phyloP scores from a whole-genome alignment of 2,797 vertebrate genomes.

The Trichosurus vulpecula region DNA sequence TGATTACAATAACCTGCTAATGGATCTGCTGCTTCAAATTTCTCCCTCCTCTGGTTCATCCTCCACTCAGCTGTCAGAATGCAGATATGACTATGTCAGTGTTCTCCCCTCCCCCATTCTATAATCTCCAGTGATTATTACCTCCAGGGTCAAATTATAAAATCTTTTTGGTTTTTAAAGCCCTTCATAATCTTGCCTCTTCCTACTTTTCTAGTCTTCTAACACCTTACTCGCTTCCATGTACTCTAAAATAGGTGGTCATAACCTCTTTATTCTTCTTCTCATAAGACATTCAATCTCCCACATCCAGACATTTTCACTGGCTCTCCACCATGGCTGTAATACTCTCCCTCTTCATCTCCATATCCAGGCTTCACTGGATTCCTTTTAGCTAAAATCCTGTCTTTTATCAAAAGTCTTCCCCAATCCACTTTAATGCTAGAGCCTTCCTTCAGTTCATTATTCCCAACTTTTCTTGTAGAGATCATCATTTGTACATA shows the following conservation, averaged over 20 bases:
- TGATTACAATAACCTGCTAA: neutral
- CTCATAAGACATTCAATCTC: neutral
- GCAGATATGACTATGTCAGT: neutral
- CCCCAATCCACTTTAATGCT: too few relatives aligned
- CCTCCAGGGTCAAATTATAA: neutral
- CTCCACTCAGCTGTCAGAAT: neutral
- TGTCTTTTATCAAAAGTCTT: too few relatives aligned
- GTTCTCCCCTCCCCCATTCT: neutral
- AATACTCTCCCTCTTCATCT: too few relatives aligned
- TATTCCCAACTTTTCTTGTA: too few relatives aligned
- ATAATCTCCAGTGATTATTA: neutral
- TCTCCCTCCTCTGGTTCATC: neutral
- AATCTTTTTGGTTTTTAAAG: neutral
- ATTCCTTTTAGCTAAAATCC: too few relatives aligned
- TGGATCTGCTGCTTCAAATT: neutral
- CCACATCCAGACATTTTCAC: too few relatives aligned
- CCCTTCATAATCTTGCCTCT: neutral
- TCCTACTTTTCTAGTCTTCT: neutral
- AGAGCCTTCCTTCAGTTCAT: too few relatives aligned
- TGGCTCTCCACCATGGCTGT: too few relatives aligned
- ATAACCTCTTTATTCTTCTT: too few relatives aligned
- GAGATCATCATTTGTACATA: too few relatives aligned
- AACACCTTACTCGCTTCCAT: neutral
- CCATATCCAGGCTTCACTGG: neutral
- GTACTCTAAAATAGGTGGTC: neutral